Percentiles rank a stretch among this genome's conserved stretches.
Evolutionary conservation across 2,888 invertebrate species (phyloP).

Genomic region (Meliscaeva auricollis): DNA sequence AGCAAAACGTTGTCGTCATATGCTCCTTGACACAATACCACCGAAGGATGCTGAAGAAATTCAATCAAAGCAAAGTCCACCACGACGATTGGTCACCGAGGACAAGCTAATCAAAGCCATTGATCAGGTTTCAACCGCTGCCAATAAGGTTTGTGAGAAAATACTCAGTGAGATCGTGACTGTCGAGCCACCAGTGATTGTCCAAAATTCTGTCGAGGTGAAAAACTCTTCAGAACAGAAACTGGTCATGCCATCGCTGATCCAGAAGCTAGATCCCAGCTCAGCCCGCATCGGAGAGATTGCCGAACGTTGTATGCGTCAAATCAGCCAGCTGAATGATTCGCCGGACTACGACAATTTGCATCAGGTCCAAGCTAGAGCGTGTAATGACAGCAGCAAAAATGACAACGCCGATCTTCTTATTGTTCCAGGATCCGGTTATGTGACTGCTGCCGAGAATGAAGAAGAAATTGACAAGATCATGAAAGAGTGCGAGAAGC

Average conservation of each 20-base stretch:
- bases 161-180: constrained; percentile 82
- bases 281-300: constrained; percentile 85
- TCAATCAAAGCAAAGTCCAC: constrained; percentile 55
- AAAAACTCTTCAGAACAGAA: constrained; percentile 76
- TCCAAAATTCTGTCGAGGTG: constrained; percentile 80
- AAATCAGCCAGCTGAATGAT: constrained; percentile 82
- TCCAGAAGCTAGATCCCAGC: constrained; percentile 85
- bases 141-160: constrained; percentile 82
- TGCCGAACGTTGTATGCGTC: constrained; percentile 84
- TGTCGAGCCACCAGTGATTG: constrained; percentile 81
- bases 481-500: constrained; percentile 83
- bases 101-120: constrained; percentile 82
- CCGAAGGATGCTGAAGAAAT: constrained; percentile 48
- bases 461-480: constrained; percentile 83
- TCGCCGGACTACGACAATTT: constrained; percentile 84
- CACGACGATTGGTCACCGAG: constrained; percentile 81
- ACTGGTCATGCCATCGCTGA: constrained; percentile 81
- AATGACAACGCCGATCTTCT: constrained; percentile 79
- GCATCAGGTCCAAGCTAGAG: constrained; percentile 66
- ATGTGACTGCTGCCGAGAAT: constrained; percentile 72
- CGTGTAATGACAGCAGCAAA: constrained; percentile 72
- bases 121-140: constrained; percentile 83
- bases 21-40: constrained; percentile 83
- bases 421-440: constrained; percentile 80
- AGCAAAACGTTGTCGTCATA: constrained; percentile 85